A percentile compares a stretch with the other conserved stretches of the same genome.
phyloP scores from a whole-genome alignment of 53 echinoderm and acorn worm genomes.

The Holothuria leucospilota region DNA sequence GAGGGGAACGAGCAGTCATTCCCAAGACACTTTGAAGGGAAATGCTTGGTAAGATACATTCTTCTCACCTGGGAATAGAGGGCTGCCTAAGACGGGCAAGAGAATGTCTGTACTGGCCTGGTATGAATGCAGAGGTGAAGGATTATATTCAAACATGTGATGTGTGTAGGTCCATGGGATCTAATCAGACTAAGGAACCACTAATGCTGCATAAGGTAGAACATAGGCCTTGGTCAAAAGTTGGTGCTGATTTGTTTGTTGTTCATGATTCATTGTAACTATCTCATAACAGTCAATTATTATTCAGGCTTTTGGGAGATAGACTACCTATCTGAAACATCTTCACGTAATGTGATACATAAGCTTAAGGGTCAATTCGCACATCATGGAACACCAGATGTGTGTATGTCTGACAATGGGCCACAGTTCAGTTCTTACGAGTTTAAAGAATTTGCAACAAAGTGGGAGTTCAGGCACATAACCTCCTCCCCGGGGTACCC shows the following conservation, averaged over 20 bases:
- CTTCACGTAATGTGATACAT: constrained; percentile 24
- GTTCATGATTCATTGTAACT: constrained; percentile 34
- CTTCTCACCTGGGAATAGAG: constrained; percentile 49
- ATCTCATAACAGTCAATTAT: constrained; percentile 64
- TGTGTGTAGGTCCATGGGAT: constrained; percentile 4
- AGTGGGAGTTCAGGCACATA: constrained; percentile 51
- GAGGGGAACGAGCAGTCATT: constrained; percentile 50
- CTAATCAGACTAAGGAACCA: constrained; percentile 56
- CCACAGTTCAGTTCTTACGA: constrained; percentile 51
- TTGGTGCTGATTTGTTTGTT: constrained; percentile 60
- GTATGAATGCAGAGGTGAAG: constrained; percentile 61
- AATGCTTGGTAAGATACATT: constrained; percentile 49
- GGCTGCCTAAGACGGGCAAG: constrained; percentile 53
- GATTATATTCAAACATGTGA: constrained; percentile 49
- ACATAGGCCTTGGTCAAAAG: constrained; percentile 58
- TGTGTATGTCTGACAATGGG: constrained; percentile 56
- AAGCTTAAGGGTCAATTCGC: constrained; percentile 62
- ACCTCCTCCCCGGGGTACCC: constrained; percentile 50
- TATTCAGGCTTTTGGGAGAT: constrained; percentile 68
- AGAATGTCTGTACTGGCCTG: constrained; percentile 60
- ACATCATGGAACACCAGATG: constrained; percentile 58
- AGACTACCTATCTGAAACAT: constrained; percentile 38
- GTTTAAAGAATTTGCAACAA: constrained; percentile 32
- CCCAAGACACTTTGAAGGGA: constrained; percentile 47
- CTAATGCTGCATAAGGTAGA: constrained; percentile 53